Base-by-base conservation (phyloP, 2,113 vertebrate species). In the Microtus richardsoni region DNA sequence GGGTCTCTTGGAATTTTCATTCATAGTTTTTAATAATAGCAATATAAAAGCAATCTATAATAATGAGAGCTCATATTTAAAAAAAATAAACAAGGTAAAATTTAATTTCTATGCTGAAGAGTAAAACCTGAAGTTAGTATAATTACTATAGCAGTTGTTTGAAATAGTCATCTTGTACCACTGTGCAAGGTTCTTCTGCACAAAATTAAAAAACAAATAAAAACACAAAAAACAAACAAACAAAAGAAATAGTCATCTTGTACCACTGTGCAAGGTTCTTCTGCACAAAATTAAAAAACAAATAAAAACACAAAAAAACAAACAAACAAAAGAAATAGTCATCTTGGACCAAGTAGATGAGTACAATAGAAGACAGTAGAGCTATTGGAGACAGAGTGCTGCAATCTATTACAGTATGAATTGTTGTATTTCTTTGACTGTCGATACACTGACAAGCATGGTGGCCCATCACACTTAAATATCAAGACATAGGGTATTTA, bases 51-150 rank as follows among this genome's bases (percentile, higher is more conserved):
- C 17, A 80, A 80, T 22, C 9, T 54, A n/a, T 36, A n/a, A 80
- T 9, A 22, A 14, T 44, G 26, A 44, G 14, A 44, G 17, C 14
- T 28, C n/a, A 64, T 41, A 16, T 30, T 58, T 58, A 4, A 5
- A 64, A 64, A 64, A 83, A 92, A 93, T 88, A 91, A 88, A 54
- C 74, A 36, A 68, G 70, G 11, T 54, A 49, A 73, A 94, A 80
- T 49, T 52, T 79, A 84, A 85, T 73, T 91, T 4, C 60, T 77
- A 44, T 60, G 80, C 62, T 5, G 44, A 95, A 9, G 17, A 62
- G 17, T 84, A 94, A 80, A 28, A 60, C 10, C 86, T 64, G n/a
- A 60, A 82, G 22, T 71, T 94, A 44, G 17, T 24, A 71, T 58
- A 75, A 73, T 6, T 19, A 66, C 33, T 54, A 49, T 80, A 44